Conservation (phyloP, 2,113 vertebrate species). For the Vombatus ursinus region DNA sequence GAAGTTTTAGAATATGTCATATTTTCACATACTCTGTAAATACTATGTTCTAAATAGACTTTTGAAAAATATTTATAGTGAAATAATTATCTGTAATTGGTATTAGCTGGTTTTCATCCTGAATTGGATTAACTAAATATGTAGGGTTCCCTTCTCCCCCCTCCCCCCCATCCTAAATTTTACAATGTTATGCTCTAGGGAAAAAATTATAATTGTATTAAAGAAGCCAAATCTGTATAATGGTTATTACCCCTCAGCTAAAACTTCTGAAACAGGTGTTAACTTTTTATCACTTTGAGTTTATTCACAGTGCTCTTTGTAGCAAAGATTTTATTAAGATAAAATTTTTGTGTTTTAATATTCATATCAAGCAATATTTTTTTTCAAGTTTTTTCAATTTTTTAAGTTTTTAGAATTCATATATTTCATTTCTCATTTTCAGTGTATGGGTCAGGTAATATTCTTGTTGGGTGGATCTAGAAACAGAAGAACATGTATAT, state of each 20-base stretch:
- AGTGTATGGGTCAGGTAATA: not conserved
- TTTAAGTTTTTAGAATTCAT: constrained; percentile 16
- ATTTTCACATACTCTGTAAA: no score
- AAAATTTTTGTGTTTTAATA: not conserved
- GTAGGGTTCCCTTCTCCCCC: no score
- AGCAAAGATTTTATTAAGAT: constrained; percentile 24
- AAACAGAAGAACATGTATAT: not conserved
- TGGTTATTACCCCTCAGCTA: constrained; percentile 4
- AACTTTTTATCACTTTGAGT: not conserved
- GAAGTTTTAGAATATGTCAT: no score
- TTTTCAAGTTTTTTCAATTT: no score
- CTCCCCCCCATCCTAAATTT: not conserved
- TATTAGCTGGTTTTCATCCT: no score
- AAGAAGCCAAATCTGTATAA: not conserved
- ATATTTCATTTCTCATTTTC: constrained; percentile 4
- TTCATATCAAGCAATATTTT: not conserved
- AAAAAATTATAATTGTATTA: not conserved
- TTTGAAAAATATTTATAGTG: no score
- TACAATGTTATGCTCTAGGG: not conserved
- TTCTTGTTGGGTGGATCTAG: not conserved
- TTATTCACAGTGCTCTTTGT: constrained; percentile 16
- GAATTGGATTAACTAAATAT: no score
- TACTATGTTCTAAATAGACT: no score
- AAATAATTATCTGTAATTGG: no score
- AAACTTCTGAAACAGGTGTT: constrained; percentile 29